A percentile compares a stretch with the other conserved stretches of the same genome.
phyloP scores from a whole-genome alignment of 2,888 invertebrate species.

The Orchestes rusci region DNA sequence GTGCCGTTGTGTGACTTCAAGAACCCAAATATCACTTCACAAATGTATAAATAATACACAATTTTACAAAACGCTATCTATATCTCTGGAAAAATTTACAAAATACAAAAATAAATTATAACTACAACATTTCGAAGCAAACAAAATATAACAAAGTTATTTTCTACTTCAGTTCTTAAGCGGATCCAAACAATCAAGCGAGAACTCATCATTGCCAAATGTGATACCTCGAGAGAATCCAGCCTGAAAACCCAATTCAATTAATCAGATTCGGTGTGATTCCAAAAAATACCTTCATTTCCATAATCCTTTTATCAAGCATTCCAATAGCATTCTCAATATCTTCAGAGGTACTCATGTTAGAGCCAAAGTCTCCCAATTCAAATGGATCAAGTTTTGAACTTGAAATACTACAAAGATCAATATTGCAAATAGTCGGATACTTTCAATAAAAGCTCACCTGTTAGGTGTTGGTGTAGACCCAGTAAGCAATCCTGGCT shows the following conservation, averaged over 20 bases:
- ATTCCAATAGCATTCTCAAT: constrained; percentile 70
- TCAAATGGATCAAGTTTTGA: constrained; percentile 68
- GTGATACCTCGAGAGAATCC: constrained; percentile 82
- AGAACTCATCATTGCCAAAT: constrained; percentile 90
- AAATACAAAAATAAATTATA: too few relatives aligned
- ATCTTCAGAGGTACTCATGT: constrained; percentile 50
- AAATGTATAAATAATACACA: too few relatives aligned
- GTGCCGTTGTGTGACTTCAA: too few relatives aligned
- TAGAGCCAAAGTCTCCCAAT: constrained; percentile 62
- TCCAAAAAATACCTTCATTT: constrained; percentile 69
- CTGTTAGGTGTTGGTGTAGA: constrained; percentile 15
- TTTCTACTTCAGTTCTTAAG: constrained; percentile 70
- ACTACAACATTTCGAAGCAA: too few relatives aligned
- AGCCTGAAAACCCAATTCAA: constrained; percentile 56
- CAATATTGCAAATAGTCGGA: background rate
- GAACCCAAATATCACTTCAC: too few relatives aligned
- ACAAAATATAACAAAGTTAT: too few relatives aligned
- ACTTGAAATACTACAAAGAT: constrained; percentile 15
- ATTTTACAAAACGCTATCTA: too few relatives aligned
- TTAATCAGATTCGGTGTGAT: background rate
- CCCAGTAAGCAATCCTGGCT: constrained; percentile 15
- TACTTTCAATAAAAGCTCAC: constrained; percentile 1
- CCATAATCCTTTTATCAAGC: constrained; percentile 72
- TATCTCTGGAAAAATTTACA: too few relatives aligned
- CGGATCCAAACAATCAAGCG: constrained; percentile 89